Conservation (phyloP, 2,797 vertebrate species). For the Vespertilio murinus region DNA sequence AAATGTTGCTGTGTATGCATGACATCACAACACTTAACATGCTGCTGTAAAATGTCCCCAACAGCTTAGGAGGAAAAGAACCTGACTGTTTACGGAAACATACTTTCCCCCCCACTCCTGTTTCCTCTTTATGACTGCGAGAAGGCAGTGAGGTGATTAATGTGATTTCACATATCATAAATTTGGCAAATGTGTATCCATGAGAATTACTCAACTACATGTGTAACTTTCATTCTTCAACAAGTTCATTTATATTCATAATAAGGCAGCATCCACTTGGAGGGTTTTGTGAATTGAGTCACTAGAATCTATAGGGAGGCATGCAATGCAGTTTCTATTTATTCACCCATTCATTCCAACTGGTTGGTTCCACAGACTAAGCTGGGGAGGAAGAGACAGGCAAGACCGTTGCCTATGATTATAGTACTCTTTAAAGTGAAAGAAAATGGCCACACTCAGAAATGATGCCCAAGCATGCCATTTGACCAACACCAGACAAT, state of each 20-base stretch:
- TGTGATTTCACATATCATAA: not conserved
- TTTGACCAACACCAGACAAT: not conserved
- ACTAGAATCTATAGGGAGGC: not conserved
- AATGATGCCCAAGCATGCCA: not conserved
- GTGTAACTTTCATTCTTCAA: not conserved
- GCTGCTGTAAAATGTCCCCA: not conserved
- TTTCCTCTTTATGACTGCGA: not conserved
- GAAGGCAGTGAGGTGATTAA: not conserved
- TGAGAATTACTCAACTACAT: not conserved
- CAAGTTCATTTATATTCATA: conserved; percentile 56
- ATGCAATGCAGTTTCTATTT: not conserved
- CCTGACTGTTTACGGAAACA: not conserved
- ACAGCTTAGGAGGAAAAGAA: not conserved
- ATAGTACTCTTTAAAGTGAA: not conserved
- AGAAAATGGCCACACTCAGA: not conserved
- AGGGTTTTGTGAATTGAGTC: not conserved
- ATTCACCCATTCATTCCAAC: conserved; percentile 35
- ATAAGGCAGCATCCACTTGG: not conserved
- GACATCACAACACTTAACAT: not conserved
- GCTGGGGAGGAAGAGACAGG: not conserved
- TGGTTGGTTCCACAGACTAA: not conserved
- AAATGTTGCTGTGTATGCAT: not conserved
- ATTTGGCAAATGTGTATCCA: not conserved
- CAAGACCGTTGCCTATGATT: not conserved
- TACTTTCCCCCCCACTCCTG: not conserved